Base-by-base conservation (phyloP, 2,888 invertebrate species). In the Drosophila emarginata region DNA sequence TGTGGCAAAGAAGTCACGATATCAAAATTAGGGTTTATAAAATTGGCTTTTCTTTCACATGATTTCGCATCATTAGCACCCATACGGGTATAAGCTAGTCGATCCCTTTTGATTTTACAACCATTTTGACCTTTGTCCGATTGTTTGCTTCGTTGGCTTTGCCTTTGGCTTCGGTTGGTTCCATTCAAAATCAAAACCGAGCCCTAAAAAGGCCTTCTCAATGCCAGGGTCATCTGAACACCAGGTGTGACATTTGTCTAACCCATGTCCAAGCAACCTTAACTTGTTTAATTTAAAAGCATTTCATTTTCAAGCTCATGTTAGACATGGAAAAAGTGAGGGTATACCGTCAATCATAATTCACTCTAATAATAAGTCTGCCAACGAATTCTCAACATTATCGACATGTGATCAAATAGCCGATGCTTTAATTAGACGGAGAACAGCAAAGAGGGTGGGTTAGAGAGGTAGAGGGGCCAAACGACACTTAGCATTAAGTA, bases 401-500 rank as follows among this genome's bases (percentile, higher is more conserved):
- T 58, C 68, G 70, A 74, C 73, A 74, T 72, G 64, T 61, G 71
- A 61, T 45, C 60, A 14, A 45, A 50, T 36, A 9, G 32, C 39
- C 58, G 69, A 58, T 66, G 75, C 60, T 77, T 72, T 72, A 76
- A 79, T 80, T 74, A 64, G 68, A 78, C 28, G 28, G 5, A 6
- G 28, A 28, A 28, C 5, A 28, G 5, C 6, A 28, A 28, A 28
- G 28, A 32, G 11, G 32, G 7, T 11, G 9, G 45, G 14, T 11
- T 2, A 32, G n/a, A n/a, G 6, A 2, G 6, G 12, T 28, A 21
- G 54, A 23, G 11, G 56, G 50, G 54, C 67, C 76, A 72, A 82
- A 53, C 75, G 78, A 72, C 82, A 76, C 70, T 78, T 79, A 70
- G 79, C 72, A 74, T 85, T 81, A 79, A 79, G 76, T 78, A 79